Percentiles rank a stretch among this genome's conserved stretches.
Evolutionary conservation across 2,113 vertebrate genomes (phyloP).

Genomic region (Zosterops lateralis): DNA sequence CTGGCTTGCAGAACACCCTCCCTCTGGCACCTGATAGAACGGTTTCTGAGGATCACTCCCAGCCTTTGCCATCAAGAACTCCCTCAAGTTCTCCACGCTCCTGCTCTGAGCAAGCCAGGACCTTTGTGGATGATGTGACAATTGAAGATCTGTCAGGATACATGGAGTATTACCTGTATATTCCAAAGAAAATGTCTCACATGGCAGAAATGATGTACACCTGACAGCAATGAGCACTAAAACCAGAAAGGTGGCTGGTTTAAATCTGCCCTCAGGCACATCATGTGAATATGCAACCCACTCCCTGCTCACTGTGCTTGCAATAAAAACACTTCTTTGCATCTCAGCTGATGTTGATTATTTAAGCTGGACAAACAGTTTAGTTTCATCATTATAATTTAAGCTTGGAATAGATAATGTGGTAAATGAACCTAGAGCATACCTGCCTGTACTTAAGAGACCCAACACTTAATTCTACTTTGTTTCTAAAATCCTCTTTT

Average conservation of each 20-base stretch:
- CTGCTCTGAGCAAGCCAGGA: conserved; percentile 94
- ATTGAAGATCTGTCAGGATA: conserved; percentile 98
- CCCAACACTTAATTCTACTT: neutral
- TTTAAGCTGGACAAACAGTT: conserved; percentile 42
- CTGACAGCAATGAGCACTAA: conserved; percentile 63
- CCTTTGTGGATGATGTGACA: conserved; percentile 93
- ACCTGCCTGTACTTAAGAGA: neutral
- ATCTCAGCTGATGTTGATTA: conserved; percentile 60
- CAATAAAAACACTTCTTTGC: conserved; percentile 77
- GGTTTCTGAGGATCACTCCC: conserved; percentile 69
- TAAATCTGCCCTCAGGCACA: conserved; percentile 28
- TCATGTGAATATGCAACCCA: conserved; percentile 49
- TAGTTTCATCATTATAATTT: neutral
- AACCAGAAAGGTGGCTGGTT: conserved; percentile 24
- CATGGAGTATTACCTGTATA: conserved; percentile 96
- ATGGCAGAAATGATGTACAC: conserved; percentile 99
- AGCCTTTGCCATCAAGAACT: conserved; percentile 80
- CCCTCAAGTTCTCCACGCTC: conserved; percentile 86
- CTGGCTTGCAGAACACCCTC: conserved; percentile 85
- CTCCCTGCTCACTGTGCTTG: conserved; percentile 71
- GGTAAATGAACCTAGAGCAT: neutral
- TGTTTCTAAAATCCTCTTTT: neutral
- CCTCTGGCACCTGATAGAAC: conserved; percentile 78
- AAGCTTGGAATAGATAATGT: neutral
- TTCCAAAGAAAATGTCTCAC: conserved; percentile 99